These are phyloP conservation scores for Oreortyx pictus DNA, from an alignment of 2,797 vertebrate species.

Conservation along the genomic window DNA sequence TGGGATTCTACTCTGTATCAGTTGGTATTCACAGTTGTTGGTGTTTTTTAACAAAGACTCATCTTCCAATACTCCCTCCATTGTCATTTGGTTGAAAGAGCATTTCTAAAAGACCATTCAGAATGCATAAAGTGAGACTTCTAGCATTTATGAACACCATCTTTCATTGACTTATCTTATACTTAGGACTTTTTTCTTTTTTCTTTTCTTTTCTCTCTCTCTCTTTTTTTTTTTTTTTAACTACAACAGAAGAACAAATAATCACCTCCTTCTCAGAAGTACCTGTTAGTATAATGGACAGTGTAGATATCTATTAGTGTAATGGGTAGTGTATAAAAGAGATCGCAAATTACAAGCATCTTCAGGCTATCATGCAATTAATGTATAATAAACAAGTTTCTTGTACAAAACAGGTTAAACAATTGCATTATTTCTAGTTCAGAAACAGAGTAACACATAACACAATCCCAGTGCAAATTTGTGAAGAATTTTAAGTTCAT, in stretches of 20 bases:
- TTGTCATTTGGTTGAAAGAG: constrained; percentile 17
- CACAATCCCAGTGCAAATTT: constrained; percentile 17
- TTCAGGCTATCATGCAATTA: neutral
- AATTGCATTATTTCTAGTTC: neutral
- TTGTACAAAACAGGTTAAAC: neutral
- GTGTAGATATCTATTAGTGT: neutral
- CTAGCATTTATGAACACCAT: neutral
- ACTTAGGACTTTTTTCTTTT: neutral
- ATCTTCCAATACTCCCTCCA: constrained; percentile 29
- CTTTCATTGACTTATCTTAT: constrained; percentile 10
- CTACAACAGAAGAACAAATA: constrained; percentile 19
- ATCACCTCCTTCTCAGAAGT: neutral
- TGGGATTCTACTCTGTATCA: neutral
- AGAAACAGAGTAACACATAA: constrained; percentile 8
- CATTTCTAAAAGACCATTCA: constrained; percentile 25
- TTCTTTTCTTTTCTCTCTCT: neutral
- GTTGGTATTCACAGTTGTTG: neutral
- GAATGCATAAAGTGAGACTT: neutral
- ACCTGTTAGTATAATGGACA: constrained; percentile 1
- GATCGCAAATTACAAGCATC: constrained; percentile 41
- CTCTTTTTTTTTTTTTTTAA: neutral
- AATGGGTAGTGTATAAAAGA: neutral
- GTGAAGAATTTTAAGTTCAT: constrained; percentile 14
- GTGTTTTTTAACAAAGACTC: constrained; percentile 24
- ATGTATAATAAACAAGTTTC: neutral